phyloP scores from a whole-genome alignment of 2,113 vertebrate species.

The Rhineura floridana region DNA sequence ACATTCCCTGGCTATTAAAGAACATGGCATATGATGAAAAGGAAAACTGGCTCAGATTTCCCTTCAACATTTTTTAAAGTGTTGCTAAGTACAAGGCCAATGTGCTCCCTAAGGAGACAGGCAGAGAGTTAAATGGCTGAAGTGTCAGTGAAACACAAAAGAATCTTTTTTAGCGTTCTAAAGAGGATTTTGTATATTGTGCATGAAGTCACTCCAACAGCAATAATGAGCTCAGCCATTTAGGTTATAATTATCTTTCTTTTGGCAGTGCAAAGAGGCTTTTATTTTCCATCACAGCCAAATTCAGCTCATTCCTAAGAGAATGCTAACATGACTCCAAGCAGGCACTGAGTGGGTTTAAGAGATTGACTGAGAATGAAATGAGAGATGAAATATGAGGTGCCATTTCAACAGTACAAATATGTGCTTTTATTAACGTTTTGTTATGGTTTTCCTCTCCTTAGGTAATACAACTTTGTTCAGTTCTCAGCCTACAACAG shows the following conservation, averaged over 20 bases:
- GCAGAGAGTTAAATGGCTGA: slow-evolving; percentile 31
- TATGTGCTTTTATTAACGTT: slow-evolving; percentile 6
- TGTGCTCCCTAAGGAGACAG: slow-evolving; percentile 16
- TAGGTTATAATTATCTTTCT: slow-evolving; percentile 38
- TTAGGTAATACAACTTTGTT: slow-evolving; percentile 87
- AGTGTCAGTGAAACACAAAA: slow-evolving; percentile 19
- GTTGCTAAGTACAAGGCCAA: neutral
- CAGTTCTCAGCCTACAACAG: slow-evolving; percentile 86
- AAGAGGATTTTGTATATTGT: slow-evolving; percentile 26
- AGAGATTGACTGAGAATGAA: slow-evolving; percentile 3
- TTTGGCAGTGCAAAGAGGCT: neutral
- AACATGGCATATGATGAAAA: neutral
- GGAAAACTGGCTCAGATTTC: slow-evolving; percentile 13
- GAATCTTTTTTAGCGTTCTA: neutral
- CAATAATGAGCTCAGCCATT: slow-evolving; percentile 29
- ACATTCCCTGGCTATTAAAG: slow-evolving; percentile 21
- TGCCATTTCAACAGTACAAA: slow-evolving; percentile 20
- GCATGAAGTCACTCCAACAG: slow-evolving; percentile 40
- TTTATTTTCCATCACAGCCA: slow-evolving; percentile 21
- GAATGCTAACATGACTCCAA: slow-evolving; percentile 10
- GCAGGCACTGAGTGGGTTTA: neutral
- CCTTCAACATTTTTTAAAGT: slow-evolving; percentile 7
- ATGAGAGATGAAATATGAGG: slow-evolving; percentile 12
- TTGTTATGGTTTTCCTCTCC: slow-evolving; percentile 39
- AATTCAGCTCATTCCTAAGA: slow-evolving; percentile 1